Conservation (phyloP, 2,113 vertebrate species). For the Coracopsis vasa region DNA sequence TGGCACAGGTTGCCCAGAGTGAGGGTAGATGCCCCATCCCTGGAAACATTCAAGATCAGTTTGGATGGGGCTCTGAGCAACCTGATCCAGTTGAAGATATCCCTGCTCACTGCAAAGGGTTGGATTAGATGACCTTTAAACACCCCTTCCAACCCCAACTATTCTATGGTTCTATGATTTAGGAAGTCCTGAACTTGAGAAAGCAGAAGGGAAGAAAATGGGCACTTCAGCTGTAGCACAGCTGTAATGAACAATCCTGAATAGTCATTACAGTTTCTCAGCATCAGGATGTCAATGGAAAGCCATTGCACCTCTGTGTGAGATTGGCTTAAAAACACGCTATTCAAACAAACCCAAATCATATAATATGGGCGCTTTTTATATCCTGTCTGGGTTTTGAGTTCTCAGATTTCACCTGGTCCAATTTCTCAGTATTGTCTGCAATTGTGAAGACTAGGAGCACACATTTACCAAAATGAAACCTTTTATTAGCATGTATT, state of each 20-base stretch:
- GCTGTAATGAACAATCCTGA: not conserved
- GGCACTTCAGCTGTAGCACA: not conserved
- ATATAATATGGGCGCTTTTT: not conserved
- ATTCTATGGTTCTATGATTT: not conserved
- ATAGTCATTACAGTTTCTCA: not conserved
- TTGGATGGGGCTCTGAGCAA: not conserved
- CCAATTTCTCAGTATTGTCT: not conserved
- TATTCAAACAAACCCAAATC: not conserved
- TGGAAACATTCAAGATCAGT: not conserved
- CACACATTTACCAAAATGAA: not conserved
- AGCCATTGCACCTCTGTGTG: not conserved
- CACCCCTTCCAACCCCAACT: not conserved
- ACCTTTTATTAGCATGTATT: not conserved
- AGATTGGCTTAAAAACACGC: not conserved
- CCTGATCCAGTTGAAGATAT: not conserved
- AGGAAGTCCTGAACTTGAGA: not conserved
- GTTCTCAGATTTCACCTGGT: not conserved
- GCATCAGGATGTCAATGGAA: not conserved
- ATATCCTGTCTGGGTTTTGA: not conserved
- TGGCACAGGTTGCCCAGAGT: not conserved
- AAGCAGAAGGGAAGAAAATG: not conserved
- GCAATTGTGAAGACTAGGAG: not conserved
- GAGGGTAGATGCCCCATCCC: not conserved
- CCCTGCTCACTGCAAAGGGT: not conserved
- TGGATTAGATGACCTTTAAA: not conserved